These are phyloP conservation scores for Dicranocentrus wangi DNA, from an alignment of 2,888 invertebrate genomes.

Conservation along the genomic window DNA sequence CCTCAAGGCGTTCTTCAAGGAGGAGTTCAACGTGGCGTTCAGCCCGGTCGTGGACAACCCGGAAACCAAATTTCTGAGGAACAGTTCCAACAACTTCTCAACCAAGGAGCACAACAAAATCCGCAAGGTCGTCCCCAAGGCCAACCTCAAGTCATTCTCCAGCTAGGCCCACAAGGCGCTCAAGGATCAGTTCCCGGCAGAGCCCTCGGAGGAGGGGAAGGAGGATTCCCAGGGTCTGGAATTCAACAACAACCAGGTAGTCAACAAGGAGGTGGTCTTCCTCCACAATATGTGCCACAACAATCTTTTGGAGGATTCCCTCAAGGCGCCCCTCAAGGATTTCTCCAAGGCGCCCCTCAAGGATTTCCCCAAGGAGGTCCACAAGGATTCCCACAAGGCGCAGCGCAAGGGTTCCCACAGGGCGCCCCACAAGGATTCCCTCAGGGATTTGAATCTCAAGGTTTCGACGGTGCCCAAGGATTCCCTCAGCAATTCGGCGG, in stretches of 20 bases:
- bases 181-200: conserved; percentile 4
- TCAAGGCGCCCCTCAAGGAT: conserved; percentile 1
- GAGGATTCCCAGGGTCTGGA: conserved; percentile 33
- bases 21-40: conserved; percentile 24
- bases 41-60: conserved; percentile 23
- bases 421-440: conserved; percentile 22
- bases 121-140: conserved; percentile 20
- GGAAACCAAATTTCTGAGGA: conserved; percentile 30
- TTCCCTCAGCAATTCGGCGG: conserved; percentile 42
- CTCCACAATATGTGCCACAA: conserved; percentile 25
- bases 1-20: conserved; percentile 54
- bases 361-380: conserved; percentile 14
- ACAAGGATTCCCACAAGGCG: conserved; percentile 45
- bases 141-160: conserved; percentile 35
- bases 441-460: conserved; percentile 42
- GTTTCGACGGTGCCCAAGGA: conserved; percentile 46
- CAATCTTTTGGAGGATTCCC: conserved; percentile 41
- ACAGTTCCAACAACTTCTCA: conserved; percentile 44
- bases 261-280: conserved; percentile 26
- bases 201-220: conserved; percentile 19
- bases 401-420: conserved; percentile 37
- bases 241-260: conserved; percentile 19
- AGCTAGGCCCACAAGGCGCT: not conserved
- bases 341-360: too few relatives aligned
- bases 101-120: conserved; percentile 3